A percentile compares a stretch with the other conserved stretches of the same genome.
These are phyloP conservation scores for Notospermus geniculatus DNA, from an alignment of 1,140 invertebrate species.

Conservation along the genomic window DNA sequence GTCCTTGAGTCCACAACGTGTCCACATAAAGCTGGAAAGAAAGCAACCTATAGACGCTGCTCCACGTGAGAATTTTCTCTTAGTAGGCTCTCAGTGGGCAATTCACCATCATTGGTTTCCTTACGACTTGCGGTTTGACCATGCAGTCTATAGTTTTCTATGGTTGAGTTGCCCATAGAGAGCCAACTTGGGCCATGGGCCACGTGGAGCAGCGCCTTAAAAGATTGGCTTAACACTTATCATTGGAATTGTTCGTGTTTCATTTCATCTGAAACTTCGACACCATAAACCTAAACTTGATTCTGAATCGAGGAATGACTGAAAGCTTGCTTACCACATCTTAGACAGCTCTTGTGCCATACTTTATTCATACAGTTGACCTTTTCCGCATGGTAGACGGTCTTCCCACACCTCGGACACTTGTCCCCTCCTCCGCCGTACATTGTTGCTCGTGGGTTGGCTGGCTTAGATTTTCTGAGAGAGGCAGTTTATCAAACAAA, in stretches of 20 bases:
- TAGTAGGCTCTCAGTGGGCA: too few species aligned
- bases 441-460: not conserved
- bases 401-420: slow-evolving; percentile 60
- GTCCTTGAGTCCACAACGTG: slow-evolving; percentile 3
- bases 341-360: slow-evolving; percentile 98
- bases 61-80: not conserved
- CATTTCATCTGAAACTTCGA: too few species aligned
- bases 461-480: not conserved
- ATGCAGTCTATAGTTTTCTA: too few species aligned
- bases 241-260: too few species aligned
- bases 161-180: not conserved
- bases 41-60: too few species aligned
- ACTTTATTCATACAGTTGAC: slow-evolving; percentile 72
- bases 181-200: too few species aligned
- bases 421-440: slow-evolving; percentile 43
- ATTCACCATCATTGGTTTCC: not conserved
- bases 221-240: too few species aligned
- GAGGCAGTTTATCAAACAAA: not conserved
- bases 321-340: slow-evolving; percentile 88
- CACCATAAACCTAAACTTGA: too few species aligned
- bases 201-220: too few species aligned
- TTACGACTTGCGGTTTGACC: too few species aligned
- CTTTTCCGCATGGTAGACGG: slow-evolving; percentile 63
- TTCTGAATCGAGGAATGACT: too few species aligned
- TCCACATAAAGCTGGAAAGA: slow-evolving; percentile 8